phyloP scores from a whole-genome alignment of 1,140 invertebrate species.

The Helicoverpa armigera region DNA sequence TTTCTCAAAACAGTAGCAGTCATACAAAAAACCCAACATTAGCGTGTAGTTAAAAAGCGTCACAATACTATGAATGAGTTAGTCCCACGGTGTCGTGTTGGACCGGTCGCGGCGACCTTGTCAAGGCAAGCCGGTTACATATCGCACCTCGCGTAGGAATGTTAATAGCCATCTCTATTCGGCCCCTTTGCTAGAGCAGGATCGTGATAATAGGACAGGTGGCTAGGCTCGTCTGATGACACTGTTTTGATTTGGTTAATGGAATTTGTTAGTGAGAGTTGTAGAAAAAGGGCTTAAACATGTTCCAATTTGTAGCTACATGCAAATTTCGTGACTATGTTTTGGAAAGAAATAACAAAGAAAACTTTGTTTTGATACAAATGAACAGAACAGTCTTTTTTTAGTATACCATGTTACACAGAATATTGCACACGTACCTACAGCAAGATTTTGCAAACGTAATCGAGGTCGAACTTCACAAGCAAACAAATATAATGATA shows the following conservation, averaged over 20 bases:
- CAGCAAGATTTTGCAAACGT: conserved; percentile 5
- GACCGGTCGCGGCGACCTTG: conserved; percentile 49
- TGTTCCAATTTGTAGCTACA: background rate
- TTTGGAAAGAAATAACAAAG: too few species aligned
- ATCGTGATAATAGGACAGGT: conserved; percentile 2
- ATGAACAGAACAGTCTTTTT: too few species aligned
- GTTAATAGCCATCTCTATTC: conserved; percentile 17
- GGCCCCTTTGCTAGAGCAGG: background rate
- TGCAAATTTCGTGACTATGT: too few species aligned
- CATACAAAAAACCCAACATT: background rate
- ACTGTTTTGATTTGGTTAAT: conserved; percentile 7
- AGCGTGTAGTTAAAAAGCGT: conserved; percentile 11
- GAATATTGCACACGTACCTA: background rate
- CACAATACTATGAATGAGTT: conserved; percentile 33
- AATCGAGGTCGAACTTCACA: background rate
- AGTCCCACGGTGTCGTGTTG: conserved; percentile 31
- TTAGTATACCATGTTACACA: background rate
- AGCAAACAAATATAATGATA: background rate
- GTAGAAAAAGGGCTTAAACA: background rate
- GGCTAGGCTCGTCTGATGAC: background rate
- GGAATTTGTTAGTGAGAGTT: background rate
- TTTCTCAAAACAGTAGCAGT: background rate
- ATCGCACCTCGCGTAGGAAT: conserved; percentile 37
- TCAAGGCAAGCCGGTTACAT: conserved; percentile 48
- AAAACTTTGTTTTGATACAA: too few species aligned